Evolutionary conservation across 2,888 invertebrate species (phyloP).

Genomic region (Ptychoptera albimana): DNA sequence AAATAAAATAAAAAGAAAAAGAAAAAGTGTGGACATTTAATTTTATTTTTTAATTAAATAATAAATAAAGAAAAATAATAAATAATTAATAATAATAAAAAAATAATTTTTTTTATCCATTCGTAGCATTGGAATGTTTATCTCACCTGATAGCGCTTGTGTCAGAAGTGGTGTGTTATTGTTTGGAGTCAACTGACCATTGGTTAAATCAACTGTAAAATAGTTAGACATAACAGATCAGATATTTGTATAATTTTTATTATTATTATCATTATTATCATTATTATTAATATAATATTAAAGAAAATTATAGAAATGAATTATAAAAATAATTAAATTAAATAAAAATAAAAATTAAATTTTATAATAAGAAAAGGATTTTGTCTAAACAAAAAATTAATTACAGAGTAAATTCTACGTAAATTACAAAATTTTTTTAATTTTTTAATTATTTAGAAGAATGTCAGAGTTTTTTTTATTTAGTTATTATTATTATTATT

Average conservation of each 20-base stretch:
- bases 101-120: too few species aligned
- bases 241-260: background rate
- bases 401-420: background rate
- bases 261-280: background rate
- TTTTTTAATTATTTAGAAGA: too few species aligned
- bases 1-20: too few species aligned
- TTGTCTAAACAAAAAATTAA: conserved; percentile 1
- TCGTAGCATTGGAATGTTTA: background rate
- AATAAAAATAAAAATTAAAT: background rate
- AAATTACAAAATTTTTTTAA: too few species aligned
- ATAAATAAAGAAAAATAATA: too few species aligned
- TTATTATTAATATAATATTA: background rate
- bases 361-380: background rate
- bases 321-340: background rate
- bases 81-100: too few species aligned
- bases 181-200: conserved; percentile 90
- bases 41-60: too few species aligned
- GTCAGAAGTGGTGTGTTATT: conserved; percentile 91
- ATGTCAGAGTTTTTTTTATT: too few species aligned
- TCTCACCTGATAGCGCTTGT: conserved; percentile 87
- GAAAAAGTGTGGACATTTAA: too few species aligned
- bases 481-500: too few species aligned
- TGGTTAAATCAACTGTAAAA: conserved; percentile 83
- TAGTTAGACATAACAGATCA: conserved; percentile 5
- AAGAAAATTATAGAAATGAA: background rate